Base-by-base conservation (phyloP, 23 tunicate species). In the Diplosoma virens region DNA sequence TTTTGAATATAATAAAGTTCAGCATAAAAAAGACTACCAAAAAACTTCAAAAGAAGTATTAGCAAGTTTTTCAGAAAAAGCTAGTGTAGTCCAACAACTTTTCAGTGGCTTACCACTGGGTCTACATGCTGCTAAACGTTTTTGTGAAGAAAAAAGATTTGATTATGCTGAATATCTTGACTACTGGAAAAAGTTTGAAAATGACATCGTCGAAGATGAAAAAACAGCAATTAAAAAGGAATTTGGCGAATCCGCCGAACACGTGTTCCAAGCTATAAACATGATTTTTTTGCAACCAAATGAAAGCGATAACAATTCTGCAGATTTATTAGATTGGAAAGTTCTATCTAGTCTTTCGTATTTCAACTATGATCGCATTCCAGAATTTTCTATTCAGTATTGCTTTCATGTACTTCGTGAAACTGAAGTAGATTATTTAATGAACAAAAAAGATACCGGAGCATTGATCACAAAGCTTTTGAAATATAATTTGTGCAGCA, bases 81-180 rank as follows among this genome's bases (percentile, higher is more conserved):
- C n/a, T n/a, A n/a, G n/a, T n/a, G n/a, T n/a, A n/a, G 32, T 76
- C 24, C 25, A 16, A 18, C 4, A 58, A 21, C 30, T 47, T 7
- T 76, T 76, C 29, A 32, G 81, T 27, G 81, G 81, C 1, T 5
- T 46, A 21, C 81, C 81, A 17, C 81, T 76, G n/a, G 81, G 81
- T 3, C 47, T 76, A 14, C 47, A 46, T 18, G 68, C 79, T 30
- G 79, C 79, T 3, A 48, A 50, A 33, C 25, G 29, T 4, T 58
- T 30, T 58, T 76, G 81, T 69, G 58, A n/a, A n/a, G 23, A 58
- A 2, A 16, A 50, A 4, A 33, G 24, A 27, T 58, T 76, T 6
- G 18, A 16, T n/a, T 76, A 76, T 52, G 30, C 28, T 2, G 70
- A 76, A 1, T 76, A 76, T 32, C 32, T 76, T 5, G 28, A 32